Evolutionary conservation across 2,113 vertebrate genomes (phyloP).

Genomic region (Eulemur macaco): DNA sequence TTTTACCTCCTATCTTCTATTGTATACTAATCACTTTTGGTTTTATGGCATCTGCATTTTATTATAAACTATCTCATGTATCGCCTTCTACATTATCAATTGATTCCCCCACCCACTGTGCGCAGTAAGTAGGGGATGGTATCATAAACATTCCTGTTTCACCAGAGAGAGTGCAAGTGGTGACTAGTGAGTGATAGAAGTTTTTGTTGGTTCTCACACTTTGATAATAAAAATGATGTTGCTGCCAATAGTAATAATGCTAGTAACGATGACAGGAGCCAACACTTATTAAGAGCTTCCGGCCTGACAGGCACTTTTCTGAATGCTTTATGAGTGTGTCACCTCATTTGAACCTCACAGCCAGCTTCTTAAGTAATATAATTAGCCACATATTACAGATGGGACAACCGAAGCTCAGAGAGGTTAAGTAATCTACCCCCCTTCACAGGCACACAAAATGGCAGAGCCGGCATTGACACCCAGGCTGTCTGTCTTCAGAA

Average conservation of each 20-base stretch:
- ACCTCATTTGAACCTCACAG: background rate
- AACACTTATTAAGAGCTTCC: background rate
- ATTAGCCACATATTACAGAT: background rate
- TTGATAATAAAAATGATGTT: background rate
- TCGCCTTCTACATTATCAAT: background rate
- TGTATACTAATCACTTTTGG: background rate
- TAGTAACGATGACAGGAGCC: background rate
- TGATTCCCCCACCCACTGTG: rapidly evolving
- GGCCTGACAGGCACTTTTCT: background rate
- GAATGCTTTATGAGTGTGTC: background rate
- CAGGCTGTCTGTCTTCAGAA: background rate
- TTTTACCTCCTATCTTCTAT: background rate
- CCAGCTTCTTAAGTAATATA: background rate
- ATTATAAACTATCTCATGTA: background rate
- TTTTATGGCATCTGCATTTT: background rate
- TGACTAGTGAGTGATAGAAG: background rate
- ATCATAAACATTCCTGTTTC: background rate
- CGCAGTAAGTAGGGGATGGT: background rate
- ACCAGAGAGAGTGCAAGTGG: background rate
- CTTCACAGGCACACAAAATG: background rate
- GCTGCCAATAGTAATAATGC: background rate
- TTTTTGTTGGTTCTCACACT: background rate
- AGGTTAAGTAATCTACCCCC: background rate
- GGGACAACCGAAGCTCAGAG: background rate
- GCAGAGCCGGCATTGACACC: background rate